Conservation (phyloP, 2,888 invertebrate genomes). For the Gonocerus acuteangulatus region DNA sequence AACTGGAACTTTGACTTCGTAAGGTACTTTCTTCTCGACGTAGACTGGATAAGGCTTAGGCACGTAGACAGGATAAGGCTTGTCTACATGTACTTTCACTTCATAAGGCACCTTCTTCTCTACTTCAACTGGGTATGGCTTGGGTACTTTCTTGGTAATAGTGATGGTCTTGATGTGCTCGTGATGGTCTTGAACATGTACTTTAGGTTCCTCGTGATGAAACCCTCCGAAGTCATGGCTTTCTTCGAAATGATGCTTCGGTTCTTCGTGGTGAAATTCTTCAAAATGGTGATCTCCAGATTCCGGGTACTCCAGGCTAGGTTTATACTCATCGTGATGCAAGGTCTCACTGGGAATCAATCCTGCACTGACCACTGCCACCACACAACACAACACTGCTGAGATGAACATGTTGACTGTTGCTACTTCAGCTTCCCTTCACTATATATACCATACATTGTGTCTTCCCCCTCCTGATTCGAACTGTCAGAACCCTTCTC, state of each 20-base stretch:
- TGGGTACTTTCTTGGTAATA: slow-evolving; percentile 54
- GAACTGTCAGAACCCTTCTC: too few relatives aligned
- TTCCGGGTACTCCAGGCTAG: not conserved
- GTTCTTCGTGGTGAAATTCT: too few relatives aligned
- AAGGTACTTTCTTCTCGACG: slow-evolving; percentile 58
- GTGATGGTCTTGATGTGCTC: slow-evolving; percentile 46
- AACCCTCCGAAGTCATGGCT: not conserved
- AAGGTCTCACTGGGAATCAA: not conserved
- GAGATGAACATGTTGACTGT: not conserved
- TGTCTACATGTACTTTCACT: slow-evolving; percentile 43
- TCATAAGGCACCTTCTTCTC: not conserved
- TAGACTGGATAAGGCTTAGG: slow-evolving; percentile 41
- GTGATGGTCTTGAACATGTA: slow-evolving; percentile 40
- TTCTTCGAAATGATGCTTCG: not conserved
- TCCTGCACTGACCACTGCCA: not conserved
- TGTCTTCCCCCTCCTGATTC: too few relatives aligned
- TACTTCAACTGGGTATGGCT: slow-evolving; percentile 49
- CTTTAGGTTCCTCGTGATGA: slow-evolving; percentile 7
- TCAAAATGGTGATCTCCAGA: too few relatives aligned
- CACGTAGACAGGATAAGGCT: slow-evolving; percentile 43
- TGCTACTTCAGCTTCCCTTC: too few relatives aligned
- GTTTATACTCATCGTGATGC: not conserved
- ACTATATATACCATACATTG: too few relatives aligned
- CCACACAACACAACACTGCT: not conserved
- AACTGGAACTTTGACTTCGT: slow-evolving; percentile 48